Base-by-base conservation (phyloP, 2,113 vertebrate genomes). In the Acanthisitta chloris region DNA sequence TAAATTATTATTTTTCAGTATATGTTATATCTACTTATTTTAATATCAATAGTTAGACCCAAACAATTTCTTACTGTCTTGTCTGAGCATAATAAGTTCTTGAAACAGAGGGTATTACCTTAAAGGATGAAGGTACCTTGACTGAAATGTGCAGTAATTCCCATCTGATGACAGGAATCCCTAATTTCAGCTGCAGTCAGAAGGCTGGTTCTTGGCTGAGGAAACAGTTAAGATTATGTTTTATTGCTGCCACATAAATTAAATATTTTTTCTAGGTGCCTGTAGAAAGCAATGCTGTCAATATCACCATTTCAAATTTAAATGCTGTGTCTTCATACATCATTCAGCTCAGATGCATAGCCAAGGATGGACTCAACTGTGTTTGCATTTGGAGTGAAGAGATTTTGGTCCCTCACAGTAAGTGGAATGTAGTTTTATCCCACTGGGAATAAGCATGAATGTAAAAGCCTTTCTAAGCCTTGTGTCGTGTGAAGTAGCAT, bases 341-440 rank as follows among this genome's bases (percentile, higher is more conserved):
- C 42, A 46, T 94, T 90, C 94, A 95, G 78, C 81, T 97, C 67
- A 95, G 93, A 95, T 97, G 97, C 54, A 26, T 73, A 64, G 64
- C 42, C 57, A 84, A 65, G 29, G 51, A 81, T 42, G 49, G 6
- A 36, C 51, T 74, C 9, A 64, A 74, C 45, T 97, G 95, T 84
- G 88, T 97, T 83, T 97, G 96, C 16, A 1, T 85, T 90, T 97
- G 97, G 96, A 97, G 81, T 62, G 76, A 86, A 73, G 95, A 97
- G 14, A 94, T 94, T 90, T 69, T 91, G 52, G 92, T 97, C 28
- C 88, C 95, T 81, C 96, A 96, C 78, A 97, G 97, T 97, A 95
- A 96, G 95, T 97, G 49, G 78, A 94, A 92, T 40, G 28, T 7
- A 25, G 14, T 65, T 92, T 87, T 43, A 24, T 78, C 40, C 45